A percentile compares a stretch with the other conserved stretches of the same genome.
phyloP scores from a whole-genome alignment of 2,888 invertebrate species.

The Lepetodrilus schrolli region DNA sequence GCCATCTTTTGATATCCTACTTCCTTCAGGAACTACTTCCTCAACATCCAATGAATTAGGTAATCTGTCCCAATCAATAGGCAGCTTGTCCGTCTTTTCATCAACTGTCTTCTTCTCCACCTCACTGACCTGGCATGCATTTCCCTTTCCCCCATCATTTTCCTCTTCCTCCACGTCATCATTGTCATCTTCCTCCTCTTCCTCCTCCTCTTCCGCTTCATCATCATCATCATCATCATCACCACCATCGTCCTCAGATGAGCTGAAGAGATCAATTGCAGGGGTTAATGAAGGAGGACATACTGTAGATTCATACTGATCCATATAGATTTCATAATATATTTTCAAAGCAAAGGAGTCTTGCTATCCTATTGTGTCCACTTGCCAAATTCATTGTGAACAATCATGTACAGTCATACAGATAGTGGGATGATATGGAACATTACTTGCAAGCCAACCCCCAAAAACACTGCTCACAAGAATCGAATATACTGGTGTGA shows the following conservation, averaged over 20 bases:
- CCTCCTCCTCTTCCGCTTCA: constrained; percentile 29
- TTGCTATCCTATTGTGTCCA: too few relatives aligned
- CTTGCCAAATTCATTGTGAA: background rate
- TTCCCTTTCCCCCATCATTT: constrained; percentile 2
- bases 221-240: constrained; percentile 28
- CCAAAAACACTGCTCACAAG: too few relatives aligned
- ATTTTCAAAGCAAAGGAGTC: too few relatives aligned
- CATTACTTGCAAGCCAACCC: too few relatives aligned
- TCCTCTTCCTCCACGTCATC: constrained; percentile 32
- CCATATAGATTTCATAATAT: background rate
- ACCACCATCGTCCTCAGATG: constrained; percentile 27
- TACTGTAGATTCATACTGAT: background rate
- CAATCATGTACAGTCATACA: background rate
- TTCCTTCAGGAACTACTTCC: too few relatives aligned
- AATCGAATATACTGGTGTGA: too few relatives aligned
- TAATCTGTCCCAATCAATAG: too few relatives aligned
- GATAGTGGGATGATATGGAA: background rate
- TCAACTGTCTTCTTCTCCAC: too few relatives aligned
- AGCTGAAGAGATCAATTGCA: background rate
- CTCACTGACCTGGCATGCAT: too few relatives aligned
- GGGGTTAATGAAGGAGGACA: background rate
- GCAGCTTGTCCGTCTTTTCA: too few relatives aligned
- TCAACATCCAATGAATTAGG: too few relatives aligned
- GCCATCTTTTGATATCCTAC: too few relatives aligned
- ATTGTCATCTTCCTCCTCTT: constrained; percentile 36